Percentiles rank a stretch among this genome's conserved stretches.
Evolutionary conservation across 2,797 vertebrate genomes (phyloP).

Genomic region (Eutrigla gurnardus): DNA sequence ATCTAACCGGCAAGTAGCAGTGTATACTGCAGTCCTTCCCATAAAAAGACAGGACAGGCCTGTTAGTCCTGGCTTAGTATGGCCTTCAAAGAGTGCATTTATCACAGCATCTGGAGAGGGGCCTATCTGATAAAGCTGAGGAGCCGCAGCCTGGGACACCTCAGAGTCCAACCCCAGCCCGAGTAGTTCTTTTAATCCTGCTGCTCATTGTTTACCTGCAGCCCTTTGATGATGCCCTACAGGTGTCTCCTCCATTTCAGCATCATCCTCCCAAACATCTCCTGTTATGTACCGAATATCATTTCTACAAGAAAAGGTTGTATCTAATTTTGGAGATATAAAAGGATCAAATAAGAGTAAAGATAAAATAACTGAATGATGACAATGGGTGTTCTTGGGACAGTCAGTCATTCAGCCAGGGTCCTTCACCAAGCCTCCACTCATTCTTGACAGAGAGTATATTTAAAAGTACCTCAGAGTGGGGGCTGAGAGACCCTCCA

Average conservation of each 20-base stretch:
- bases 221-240: constrained; percentile 76
- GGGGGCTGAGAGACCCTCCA: constrained; percentile 61
- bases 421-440: constrained; percentile 46
- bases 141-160: constrained; percentile 74
- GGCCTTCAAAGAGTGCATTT: constrained; percentile 84
- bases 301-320: neutral
- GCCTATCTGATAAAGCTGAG: constrained; percentile 79
- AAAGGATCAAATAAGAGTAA: constrained; percentile 5
- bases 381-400: constrained; percentile 17
- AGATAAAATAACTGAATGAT: constrained; percentile 10
- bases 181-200: constrained; percentile 80
- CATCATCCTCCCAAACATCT: constrained; percentile 12
- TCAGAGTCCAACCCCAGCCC: constrained; percentile 66
- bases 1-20: constrained; percentile 60
- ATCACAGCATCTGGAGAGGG: constrained; percentile 80
- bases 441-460: constrained; percentile 44
- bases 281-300: neutral
- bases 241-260: constrained; percentile 65
- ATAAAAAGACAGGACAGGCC: constrained; percentile 72
- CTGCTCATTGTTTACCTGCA: constrained; percentile 76
- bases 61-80: constrained; percentile 63
- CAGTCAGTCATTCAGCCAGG: constrained; percentile 30
- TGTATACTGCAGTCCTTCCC: constrained; percentile 61
- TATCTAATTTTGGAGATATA: constrained; percentile 3
- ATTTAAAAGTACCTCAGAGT: constrained; percentile 59